Base-by-base conservation (phyloP, 2,113 vertebrate species). In the Toxotes chatareus region DNA sequence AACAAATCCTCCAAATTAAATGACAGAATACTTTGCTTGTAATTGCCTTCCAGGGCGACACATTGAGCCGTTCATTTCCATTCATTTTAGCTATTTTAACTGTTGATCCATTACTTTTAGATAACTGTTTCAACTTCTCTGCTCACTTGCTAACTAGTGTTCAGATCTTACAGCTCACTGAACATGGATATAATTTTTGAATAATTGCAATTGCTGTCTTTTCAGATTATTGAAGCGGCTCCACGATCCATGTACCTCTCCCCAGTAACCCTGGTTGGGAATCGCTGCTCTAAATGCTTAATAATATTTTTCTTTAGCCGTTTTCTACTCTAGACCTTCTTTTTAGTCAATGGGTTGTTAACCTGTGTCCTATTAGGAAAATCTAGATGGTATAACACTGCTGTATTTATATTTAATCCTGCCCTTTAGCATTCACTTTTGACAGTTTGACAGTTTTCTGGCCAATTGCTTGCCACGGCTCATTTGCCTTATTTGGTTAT, bases 371-470 rank as follows among this genome's bases (percentile, higher is more conserved):
- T 63, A 57, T 84, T 68, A 47, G 23, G 38, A 73, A 66, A 27
- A 63, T 75, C 65, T 84, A 4, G 44, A 79, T 74, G 64, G 73
- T 57, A 23, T 40, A 64, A 49, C 49, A 5, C 42, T 19, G 71
- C 72, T 71, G 78, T 74, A 60, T 82, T 82, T 63, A 73, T 73
- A 62, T 71, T 72, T 88, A 88, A 90, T 87, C 79, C 75, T 82
- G 83, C 87, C 88, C 84, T 44, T 77, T 68, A 60, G 85, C 79
- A 53, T 57, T 53, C 69, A 87, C 88, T 89, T 90, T 82, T 88
- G 80, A 88, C 84, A 82, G 74, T 88, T 91, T 89, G 80, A 88
- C 84, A 82, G 74, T 88, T 91, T 89, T 92, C 90, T 86, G 84
- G 84, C 81, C 92, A 88, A 86, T 87, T 90, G 83, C 88, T 82